A percentile compares a stretch with the other conserved stretches of the same genome.
Evolutionary conservation across 2,888 invertebrate species (phyloP).

Genomic region (Notocelia uddmanniana): DNA sequence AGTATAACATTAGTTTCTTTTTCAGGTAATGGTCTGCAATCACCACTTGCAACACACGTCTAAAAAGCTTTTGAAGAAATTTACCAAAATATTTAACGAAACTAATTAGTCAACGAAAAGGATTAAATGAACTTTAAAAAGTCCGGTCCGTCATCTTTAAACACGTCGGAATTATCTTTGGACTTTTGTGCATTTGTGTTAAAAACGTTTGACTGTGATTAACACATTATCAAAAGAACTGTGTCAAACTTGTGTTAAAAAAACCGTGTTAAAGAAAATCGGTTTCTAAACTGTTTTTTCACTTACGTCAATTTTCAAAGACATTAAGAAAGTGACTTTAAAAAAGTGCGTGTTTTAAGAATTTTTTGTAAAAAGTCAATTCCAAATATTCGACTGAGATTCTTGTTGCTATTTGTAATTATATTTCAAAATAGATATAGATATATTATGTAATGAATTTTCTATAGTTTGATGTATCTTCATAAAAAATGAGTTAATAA

Average conservation of each 20-base stretch:
- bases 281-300: conserved; percentile 18
- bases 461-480: conserved; percentile 48
- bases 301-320: conserved; percentile 35
- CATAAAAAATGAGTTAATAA: conserved; percentile 13
- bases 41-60: conserved; percentile 87
- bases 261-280: conserved; percentile 25
- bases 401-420: conserved; percentile 67
- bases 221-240: neutral
- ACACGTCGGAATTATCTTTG: neutral
- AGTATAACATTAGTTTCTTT: conserved; percentile 50
- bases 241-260: conserved; percentile 24
- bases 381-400: conserved; percentile 70
- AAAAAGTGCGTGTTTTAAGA: conserved; percentile 40
- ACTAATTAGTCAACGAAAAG: neutral
- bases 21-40: conserved; percentile 79
- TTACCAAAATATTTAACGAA: conserved; percentile 44
- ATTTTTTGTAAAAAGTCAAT: conserved; percentile 66
- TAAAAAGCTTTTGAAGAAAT: conserved; percentile 70
- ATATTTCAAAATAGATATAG: conserved; percentile 38
- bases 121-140: neutral
- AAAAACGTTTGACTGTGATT: neutral
- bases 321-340: conserved; percentile 36
- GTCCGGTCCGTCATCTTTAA: too few relatives aligned
- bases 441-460: conserved; percentile 40
- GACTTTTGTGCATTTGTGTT: neutral